A percentile compares a stretch with the other conserved stretches of the same genome.
Conservation (phyloP, 1,140 invertebrate genomes). For the Delia radicum region DNA sequence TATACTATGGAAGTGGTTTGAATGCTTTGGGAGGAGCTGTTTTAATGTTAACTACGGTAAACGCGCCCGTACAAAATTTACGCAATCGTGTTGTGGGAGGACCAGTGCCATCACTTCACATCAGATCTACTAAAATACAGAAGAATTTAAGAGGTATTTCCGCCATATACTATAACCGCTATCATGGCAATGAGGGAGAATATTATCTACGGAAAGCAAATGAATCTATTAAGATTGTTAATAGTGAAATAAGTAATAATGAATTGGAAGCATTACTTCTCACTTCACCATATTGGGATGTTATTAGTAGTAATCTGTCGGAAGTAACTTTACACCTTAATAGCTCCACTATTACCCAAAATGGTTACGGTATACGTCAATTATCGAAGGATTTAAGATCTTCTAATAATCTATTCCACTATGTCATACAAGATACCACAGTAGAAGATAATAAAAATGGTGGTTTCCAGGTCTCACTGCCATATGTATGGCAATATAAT, state of each 20-base stretch:
- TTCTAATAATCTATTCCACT: conserved; percentile 94
- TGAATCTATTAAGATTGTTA: conserved; percentile 78
- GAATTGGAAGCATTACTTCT: conserved; percentile 76
- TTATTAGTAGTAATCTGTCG: conserved; percentile 77
- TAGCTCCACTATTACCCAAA: conserved; percentile 77
- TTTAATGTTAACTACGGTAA: conserved; percentile 76
- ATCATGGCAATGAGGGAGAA: conserved; percentile 79
- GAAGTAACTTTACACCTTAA: conserved; percentile 86
- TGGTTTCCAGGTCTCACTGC: conserved; percentile 81
- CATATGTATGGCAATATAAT: conserved; percentile 94
- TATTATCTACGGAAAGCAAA: conserved; percentile 84
- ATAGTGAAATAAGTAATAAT: conserved; percentile 80
- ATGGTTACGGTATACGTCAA: conserved; percentile 82
- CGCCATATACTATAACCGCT: conserved; percentile 87
- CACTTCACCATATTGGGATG: conserved; percentile 81
- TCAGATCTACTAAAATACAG: conserved; percentile 73
- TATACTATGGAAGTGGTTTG: conserved; percentile 79
- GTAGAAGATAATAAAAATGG: conserved; percentile 81
- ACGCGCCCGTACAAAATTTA: conserved; percentile 69
- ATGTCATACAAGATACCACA: conserved; percentile 84
- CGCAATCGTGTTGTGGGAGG: conserved; percentile 72
- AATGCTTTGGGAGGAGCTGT: conserved; percentile 79
- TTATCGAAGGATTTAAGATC: conserved; percentile 86
- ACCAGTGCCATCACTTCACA: conserved; percentile 71
- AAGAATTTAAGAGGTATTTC: conserved; percentile 80